Percentiles rank a stretch among this genome's conserved stretches.
Evolutionary conservation across 2,888 invertebrate genomes (phyloP).

Genomic region (Amphipyra berbera): DNA sequence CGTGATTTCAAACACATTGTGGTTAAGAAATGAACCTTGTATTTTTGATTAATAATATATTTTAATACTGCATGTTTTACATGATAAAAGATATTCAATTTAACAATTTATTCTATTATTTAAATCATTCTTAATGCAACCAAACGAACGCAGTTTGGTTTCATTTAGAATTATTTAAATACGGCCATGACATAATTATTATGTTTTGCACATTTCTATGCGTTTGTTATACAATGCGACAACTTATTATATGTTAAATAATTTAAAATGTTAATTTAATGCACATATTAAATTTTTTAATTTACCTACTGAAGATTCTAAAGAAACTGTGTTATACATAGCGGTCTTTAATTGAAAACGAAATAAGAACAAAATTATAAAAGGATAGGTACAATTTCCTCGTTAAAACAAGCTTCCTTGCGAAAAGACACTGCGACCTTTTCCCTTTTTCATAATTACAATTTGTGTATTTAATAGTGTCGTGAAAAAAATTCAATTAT

Average conservation of each 20-base stretch:
- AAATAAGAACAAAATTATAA: background rate
- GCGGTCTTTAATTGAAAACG: background rate
- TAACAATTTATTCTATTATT: too few species aligned
- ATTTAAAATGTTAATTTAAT: background rate
- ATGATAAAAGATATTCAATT: background rate
- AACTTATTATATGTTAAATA: background rate
- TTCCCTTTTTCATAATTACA: background rate
- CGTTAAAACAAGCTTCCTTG: background rate
- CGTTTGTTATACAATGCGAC: background rate
- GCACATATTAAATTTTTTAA: background rate
- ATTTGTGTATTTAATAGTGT: background rate
- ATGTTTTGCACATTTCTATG: slow-evolving; percentile 6
- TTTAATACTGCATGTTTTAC: background rate
- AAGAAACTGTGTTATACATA: background rate
- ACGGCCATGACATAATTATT: slow-evolving; percentile 29
- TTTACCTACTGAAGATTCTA: background rate
- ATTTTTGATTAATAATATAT: background rate
- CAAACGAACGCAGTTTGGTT: too few species aligned
- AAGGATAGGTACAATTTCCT: background rate
- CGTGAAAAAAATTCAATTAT: background rate
- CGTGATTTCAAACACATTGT: background rate
- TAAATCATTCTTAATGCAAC: too few species aligned
- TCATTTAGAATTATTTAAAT: slow-evolving; percentile 1
- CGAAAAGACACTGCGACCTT: background rate
- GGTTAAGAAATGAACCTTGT: background rate